Base-by-base conservation (phyloP, 1,140 invertebrate species). In the Heliothis subflexa region DNA sequence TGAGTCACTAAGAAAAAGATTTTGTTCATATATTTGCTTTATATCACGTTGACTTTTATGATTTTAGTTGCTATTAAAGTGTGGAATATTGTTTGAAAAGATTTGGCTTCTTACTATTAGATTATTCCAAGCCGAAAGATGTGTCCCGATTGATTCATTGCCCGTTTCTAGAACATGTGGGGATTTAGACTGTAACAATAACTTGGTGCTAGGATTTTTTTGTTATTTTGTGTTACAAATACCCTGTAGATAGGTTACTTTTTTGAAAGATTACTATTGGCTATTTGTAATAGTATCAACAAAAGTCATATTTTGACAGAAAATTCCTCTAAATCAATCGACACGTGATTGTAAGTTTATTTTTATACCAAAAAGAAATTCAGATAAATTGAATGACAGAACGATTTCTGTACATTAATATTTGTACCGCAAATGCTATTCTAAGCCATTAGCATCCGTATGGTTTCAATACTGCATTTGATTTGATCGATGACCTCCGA, bases 41-140 rank as follows among this genome's bases (percentile, higher is more conserved):
- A 71, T 40, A 45, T 71, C 68, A 71, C 50, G 25, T 55, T 55
- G 68, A 71, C 68, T 71, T 71, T 71, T 71, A 71, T 71, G 68
- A 71, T 71, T 71, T 54, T 54, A 55, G 18, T 54, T 71, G 21
- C 49, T 54, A 54, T 54, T 47, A 71, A n/a, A 40, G 50, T 18
- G 68, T 18, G 68, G 62, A 64, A 64, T 64, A 64, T 64, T 64
- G 62, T 66, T 66, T 66, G 62, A 47, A 66, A 66, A 66, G 62
- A 66, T 21, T 66, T 66, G 62, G 62, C 16, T 66, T 66, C 62
- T 47, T 66, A 66, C 40, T 47, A 18, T 40, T 52, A 18, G 16
- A n/a, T 64, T 28, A 28, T 61, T 61, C 21, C 33, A 13, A 14
- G 12, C 2, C 49, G 66, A 28, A 70, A 25, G 47, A 70, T 28